Base-by-base conservation (phyloP, 2,113 vertebrate genomes). In the Scophthalmus maximus region DNA sequence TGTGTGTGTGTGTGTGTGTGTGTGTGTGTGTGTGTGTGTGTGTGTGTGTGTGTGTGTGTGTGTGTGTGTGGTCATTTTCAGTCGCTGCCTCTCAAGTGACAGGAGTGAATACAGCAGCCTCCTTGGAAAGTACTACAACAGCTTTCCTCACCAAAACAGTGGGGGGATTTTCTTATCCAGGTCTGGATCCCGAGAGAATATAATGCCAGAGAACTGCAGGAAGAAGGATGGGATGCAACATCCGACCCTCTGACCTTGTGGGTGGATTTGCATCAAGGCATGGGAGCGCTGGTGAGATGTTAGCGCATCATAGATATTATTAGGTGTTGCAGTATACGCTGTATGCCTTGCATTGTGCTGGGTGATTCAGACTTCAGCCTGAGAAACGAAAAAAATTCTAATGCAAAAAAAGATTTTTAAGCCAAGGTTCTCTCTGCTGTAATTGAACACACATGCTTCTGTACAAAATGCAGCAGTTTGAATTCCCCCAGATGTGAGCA, bases 191-290 rank as follows among this genome's bases (percentile, higher is more conserved):
- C 57, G 64, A 64, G 73, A 49, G 23, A 70, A 70, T 1, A 64
- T 32, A 68, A 56, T 59, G 20, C 5, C 29, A 15, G 66, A 70
- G 40, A 46, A 20, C 42, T 1, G 42, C 50, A 63, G 64, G 42
- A 74, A 32, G 68, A 58, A 66, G 71, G 66, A 84, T 79, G 26
- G 57, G 51, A 69, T 68, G 42, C 6, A 46, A 7, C 18, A 8
- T 46, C 46, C 61, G 23, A 66, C n/a, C 42, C 18, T 27, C 6
- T 60, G 68, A 83, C 46, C 50, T 61, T 52, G 26, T 40, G 42
- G 32, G 40, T 64, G 68, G 61, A 79, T 79, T 25, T 81, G 55
- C 42, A 25, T 63, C 17, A 11, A 46, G n/a, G 27, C 52, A 36
- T n/a, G 36, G 17, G 17, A 32, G 42, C 40, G 51, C 25, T 22